Percentiles rank a stretch among this genome's conserved stretches.
phyloP scores from a whole-genome alignment of 2,888 invertebrate genomes.

The Meiosimyza decipiens region DNA sequence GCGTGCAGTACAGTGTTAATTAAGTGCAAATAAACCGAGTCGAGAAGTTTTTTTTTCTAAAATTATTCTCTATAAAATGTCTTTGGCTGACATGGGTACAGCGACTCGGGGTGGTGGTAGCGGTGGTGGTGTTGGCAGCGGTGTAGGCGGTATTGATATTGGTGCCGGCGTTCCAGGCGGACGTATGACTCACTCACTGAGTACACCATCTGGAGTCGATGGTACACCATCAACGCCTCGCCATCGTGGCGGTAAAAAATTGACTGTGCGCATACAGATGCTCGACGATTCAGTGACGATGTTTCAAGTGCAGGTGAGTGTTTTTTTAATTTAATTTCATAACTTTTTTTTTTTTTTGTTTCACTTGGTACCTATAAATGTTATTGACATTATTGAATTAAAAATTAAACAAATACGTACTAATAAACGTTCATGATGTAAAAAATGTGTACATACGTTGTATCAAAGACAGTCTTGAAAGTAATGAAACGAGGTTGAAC shows the following conservation, averaged over 20 bases:
- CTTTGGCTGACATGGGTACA: constrained; percentile 64
- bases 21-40: constrained; percentile 25
- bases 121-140: constrained; percentile 43
- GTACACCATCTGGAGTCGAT: constrained; percentile 87
- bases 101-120: constrained; percentile 51
- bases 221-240: constrained; percentile 76
- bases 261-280: constrained; percentile 89
- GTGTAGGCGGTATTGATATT: constrained; percentile 49
- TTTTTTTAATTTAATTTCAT: not conserved
- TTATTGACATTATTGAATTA: not conserved
- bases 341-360: constrained; percentile 55
- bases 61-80: constrained; percentile 64
- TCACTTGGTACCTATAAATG: no score
- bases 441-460: no score
- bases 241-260: constrained; percentile 89
- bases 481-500: no score
- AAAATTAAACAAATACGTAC: not conserved
- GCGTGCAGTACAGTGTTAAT: constrained; percentile 22
- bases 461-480: no score
- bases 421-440: no score
- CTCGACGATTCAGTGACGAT: constrained; percentile 88
- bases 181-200: constrained; percentile 86
- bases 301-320: constrained; percentile 89
- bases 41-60: constrained; percentile 41
- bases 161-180: constrained; percentile 63